These are phyloP conservation scores for Drosophila greeni DNA, from an alignment of 2,888 invertebrate species.

Conservation along the genomic window DNA sequence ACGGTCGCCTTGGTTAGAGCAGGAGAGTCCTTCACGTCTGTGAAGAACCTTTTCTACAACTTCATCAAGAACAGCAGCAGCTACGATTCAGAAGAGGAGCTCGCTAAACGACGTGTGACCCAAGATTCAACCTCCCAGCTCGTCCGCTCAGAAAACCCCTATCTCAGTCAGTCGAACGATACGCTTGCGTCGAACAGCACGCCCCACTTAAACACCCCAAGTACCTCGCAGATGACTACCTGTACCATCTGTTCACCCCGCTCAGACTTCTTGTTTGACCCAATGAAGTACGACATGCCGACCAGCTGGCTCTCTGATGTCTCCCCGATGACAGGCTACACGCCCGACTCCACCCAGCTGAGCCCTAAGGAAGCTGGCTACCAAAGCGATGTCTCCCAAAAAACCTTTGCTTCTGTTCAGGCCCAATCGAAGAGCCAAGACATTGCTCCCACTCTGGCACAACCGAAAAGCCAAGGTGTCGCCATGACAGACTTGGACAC, in stretches of 20 bases:
- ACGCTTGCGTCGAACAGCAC: constrained; percentile 1
- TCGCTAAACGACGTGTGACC: neutral
- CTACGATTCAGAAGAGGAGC: neutral
- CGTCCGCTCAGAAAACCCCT: neutral
- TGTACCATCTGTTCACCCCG: neutral
- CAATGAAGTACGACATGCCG: constrained; percentile 3
- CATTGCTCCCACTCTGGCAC: neutral
- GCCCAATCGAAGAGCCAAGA: neutral
- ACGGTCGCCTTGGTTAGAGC: constrained; percentile 19
- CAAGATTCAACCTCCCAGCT: neutral
- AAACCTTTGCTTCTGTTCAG: neutral
- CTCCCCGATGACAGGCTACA: constrained; percentile 21
- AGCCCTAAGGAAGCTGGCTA: constrained; percentile 1
- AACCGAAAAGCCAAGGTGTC: neutral
- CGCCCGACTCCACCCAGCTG: neutral
- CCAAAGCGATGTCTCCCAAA: constrained; percentile 3
- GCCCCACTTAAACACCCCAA: neutral
- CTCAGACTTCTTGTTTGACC: neutral
- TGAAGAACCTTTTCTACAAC: constrained; percentile 16
- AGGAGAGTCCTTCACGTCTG: constrained; percentile 24
- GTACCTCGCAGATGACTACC: constrained; percentile 9
- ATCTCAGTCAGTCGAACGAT: constrained; percentile 15
- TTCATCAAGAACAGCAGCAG: constrained; percentile 8
- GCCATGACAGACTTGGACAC: neutral
- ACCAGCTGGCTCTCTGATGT: constrained; percentile 11